Conservation (phyloP, 1,140 invertebrate species). For the Parasteatoda tepidariorum region DNA sequence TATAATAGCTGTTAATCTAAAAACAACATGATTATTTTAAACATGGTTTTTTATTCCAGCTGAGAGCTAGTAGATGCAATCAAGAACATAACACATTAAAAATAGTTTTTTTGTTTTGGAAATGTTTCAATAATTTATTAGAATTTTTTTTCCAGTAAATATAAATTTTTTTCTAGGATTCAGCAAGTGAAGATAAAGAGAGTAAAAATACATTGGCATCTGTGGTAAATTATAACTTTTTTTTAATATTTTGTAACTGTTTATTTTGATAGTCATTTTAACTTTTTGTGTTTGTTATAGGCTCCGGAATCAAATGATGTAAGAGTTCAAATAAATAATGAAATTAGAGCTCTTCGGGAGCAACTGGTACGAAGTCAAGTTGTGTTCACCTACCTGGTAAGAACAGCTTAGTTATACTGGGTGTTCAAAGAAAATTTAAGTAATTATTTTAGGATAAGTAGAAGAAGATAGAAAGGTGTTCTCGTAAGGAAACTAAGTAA, state of each 20-base stretch:
- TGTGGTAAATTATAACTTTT: neutral
- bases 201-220: constrained; percentile 18
- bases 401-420: neutral
- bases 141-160: neutral
- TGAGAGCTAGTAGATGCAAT: no score
- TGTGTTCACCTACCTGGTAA: constrained; percentile 48
- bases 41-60: no score
- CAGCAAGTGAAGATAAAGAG: neutral
- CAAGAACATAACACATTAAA: no score
- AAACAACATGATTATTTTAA: no score
- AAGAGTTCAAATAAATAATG: constrained; percentile 36
- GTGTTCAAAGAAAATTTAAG: no score
- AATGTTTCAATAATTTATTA: neutral
- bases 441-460: no score
- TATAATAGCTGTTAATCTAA: no score
- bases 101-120: neutral
- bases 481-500: no score
- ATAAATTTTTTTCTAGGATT: constrained; percentile 17
- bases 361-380: constrained; percentile 42
- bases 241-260: neutral
- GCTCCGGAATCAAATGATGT: constrained; percentile 17
- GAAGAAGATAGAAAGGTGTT: no score
- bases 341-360: constrained; percentile 36
- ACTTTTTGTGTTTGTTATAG: neutral
- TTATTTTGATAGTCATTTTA: neutral